Percentiles rank a stretch among this genome's conserved stretches.
These are phyloP conservation scores for Phyto melanocephala DNA, from an alignment of 2,888 invertebrate species.

Conservation along the genomic window DNA sequence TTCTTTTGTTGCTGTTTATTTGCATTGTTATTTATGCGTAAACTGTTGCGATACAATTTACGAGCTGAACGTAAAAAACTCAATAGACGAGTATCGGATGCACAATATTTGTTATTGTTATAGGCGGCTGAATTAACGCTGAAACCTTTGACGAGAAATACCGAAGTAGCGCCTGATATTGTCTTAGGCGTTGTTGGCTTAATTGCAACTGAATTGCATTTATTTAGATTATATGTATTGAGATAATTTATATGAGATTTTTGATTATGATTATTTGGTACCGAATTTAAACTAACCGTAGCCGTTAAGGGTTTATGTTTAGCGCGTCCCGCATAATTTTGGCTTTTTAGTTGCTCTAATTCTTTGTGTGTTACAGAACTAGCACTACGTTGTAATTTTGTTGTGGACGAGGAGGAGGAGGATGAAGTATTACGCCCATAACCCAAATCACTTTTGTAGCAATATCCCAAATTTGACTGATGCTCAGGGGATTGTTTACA, in stretches of 20 bases:
- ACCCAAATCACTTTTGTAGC: slow-evolving; percentile 32
- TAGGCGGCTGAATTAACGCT: slow-evolving; percentile 50
- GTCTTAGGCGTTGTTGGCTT: slow-evolving; percentile 66
- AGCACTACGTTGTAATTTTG: slow-evolving; percentile 69
- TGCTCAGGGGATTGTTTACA: slow-evolving; percentile 70
- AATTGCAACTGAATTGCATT: slow-evolving; percentile 10
- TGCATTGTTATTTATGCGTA: slow-evolving; percentile 39
- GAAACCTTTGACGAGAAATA: slow-evolving; percentile 66
- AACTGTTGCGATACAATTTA: slow-evolving; percentile 69
- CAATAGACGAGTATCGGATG: slow-evolving; percentile 68
- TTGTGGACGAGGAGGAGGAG: background rate
- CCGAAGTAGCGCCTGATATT: slow-evolving; percentile 48
- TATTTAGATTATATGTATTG: slow-evolving; percentile 63
- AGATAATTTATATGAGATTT: slow-evolving; percentile 55
- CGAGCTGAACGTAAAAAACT: slow-evolving; percentile 73
- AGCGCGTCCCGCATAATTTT: background rate
- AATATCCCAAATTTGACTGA: background rate
- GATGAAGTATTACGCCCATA: background rate
- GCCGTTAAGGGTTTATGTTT: slow-evolving; percentile 46
- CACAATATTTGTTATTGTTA: slow-evolving; percentile 17
- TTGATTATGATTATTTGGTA: slow-evolving; percentile 22
- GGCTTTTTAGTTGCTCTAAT: slow-evolving; percentile 53
- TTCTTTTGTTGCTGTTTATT: slow-evolving; percentile 4
- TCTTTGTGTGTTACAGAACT: slow-evolving; percentile 71
- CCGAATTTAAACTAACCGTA: slow-evolving; percentile 31